A percentile compares a stretch with the other conserved stretches of the same genome.
Evolutionary conservation across 1,140 invertebrate genomes (phyloP).

Genomic region (Ooceraea biroi): DNA sequence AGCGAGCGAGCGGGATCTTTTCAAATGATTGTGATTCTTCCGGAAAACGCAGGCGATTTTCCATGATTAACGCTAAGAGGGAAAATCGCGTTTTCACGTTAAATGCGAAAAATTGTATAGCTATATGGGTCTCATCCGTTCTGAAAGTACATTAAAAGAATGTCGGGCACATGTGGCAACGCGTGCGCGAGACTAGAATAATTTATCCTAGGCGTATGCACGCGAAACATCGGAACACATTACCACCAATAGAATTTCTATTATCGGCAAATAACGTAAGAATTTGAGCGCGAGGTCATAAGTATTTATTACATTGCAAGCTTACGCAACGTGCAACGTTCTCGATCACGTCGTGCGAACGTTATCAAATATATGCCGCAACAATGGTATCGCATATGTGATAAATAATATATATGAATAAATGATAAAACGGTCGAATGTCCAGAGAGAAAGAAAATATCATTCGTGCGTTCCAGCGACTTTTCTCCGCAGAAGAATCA

Average conservation of each 20-base stretch:
- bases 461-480: too few relatives aligned
- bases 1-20: neutral
- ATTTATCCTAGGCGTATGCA: constrained; percentile 13
- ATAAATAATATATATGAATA: too few relatives aligned
- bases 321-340: neutral
- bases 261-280: constrained; percentile 13
- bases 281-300: neutral
- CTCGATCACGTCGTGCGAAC: too few relatives aligned
- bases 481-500: too few relatives aligned
- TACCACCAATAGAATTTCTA: constrained; percentile 7
- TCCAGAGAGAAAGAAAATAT: too few relatives aligned
- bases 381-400: neutral
- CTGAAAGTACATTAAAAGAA: constrained; percentile 12
- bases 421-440: too few relatives aligned
- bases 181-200: constrained; percentile 10
- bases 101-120: constrained; percentile 37
- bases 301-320: constrained; percentile 3
- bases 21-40: constrained; percentile 7
- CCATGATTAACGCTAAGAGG: constrained; percentile 1
- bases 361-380: too few relatives aligned
- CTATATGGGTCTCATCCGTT: neutral
- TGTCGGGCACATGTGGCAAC: neutral
- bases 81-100: neutral
- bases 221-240: neutral
- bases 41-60: neutral